Base-by-base conservation (phyloP, 1,140 invertebrate species). In the Atta colombica region DNA sequence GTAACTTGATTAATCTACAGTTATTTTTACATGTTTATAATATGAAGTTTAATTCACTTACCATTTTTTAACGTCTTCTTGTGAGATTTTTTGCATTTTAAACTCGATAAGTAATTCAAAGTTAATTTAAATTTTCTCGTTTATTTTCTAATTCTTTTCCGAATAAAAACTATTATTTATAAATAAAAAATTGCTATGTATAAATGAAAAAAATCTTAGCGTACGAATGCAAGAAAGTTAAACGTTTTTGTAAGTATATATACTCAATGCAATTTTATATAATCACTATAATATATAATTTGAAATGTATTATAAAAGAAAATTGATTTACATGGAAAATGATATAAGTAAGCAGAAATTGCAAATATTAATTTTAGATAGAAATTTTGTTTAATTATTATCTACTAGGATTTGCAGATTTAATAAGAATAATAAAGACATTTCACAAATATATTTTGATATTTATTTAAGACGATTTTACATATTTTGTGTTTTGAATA, bases 71-170 rank as follows among this genome's bases (percentile, higher is more conserved):
- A 21, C 0, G 18, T 25, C 2, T 58, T 31, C 18, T 31, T 31
- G 28, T 7, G 51, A 31, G 1, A 35, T 18, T 7, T 55, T 16
- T 7, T 18, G 28, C 18, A 53, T 35, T 58, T 74, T 55, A 74
- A 55, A 74, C 51, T 74, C 18, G 10, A 35, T 2, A 74, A 74
- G 51, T 58, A 74, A 74, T 58, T 74, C 21, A n/a, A 74, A 74
- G 51, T 35, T 35, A 14, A 74, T 65, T 74, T 58, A 55, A 35
- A 74, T 31, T 58, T 51, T 5, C 3, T 55, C 8, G 12, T 31
- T 31, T 18, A 31, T 74, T 10, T 0, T 28, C 16, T 53, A 31
- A 65, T 0, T 55, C 3, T 74, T 55, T 31, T 53, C 18, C 12
- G 35, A 8, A 5, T 31, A 53, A 31, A 74, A 66, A 66, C 18